Base-by-base conservation (phyloP, 2,113 vertebrate species). In the Apeltes quadracus region DNA sequence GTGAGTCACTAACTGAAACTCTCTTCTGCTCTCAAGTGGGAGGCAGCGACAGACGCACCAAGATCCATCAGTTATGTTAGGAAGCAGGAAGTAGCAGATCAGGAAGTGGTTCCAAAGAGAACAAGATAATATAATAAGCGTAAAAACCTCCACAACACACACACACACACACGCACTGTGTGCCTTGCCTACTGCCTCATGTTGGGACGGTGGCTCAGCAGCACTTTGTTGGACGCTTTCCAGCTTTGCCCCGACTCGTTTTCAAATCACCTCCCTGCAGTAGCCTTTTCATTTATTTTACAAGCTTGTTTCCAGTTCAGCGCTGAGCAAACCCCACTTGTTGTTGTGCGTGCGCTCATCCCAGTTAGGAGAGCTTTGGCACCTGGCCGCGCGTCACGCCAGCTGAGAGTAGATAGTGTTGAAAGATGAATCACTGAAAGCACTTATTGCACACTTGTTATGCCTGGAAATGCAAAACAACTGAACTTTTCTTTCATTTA, bases 141-240 rank as follows among this genome's bases (percentile, higher is more conserved):
- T 86, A 69, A 82, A 85, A 83, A 51, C 61, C 61, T 64, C 25
- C 48, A 5, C 63, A 53, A 64, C 41, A 69, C 64, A 13, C n/a
- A 22, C 46, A 50, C 48, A 50, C 48, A 50, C 22, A 25, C 50
- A 25, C 50, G 5, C 50, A 12, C 59, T 4, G 72, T 76, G 62
- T 58, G 38, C 48, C 34, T 72, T 2, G 53, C 55, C 71, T 55
- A 48, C 50, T 67, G 44, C 38, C 80, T 79, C 48, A 55, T 68
- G 70, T 75, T 25, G 61, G 72, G 72, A 81, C 13, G 1, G 44
- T 51, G 13, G 66, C n/a, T 51, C 75, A 64, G 72, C 62, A 84
- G 78, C 90, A 92, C 88, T 89, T 91, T 88, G 88, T 91, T 91
- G 86, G 88, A 90, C 55, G 48, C 15, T 1, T 69, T 91, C 89